These are phyloP conservation scores for Urocynchramus pylzowi DNA, from an alignment of 2,113 vertebrate genomes.

Conservation along the genomic window DNA sequence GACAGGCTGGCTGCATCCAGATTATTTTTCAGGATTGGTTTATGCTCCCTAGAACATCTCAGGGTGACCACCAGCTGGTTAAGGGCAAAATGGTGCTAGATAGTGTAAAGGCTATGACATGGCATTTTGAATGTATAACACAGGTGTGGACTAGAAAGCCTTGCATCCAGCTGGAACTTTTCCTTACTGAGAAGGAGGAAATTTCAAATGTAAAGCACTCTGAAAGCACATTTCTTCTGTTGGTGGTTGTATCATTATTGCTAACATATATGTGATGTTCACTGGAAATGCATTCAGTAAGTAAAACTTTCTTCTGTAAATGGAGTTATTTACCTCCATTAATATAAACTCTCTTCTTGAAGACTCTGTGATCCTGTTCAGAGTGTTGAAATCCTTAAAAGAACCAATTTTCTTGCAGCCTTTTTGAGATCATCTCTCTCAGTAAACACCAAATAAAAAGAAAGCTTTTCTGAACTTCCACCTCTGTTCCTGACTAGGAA, in stretches of 20 bases:
- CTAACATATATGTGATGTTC: not conserved
- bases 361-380: not conserved
- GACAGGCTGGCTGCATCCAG: not conserved
- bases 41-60: not conserved
- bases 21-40: not conserved
- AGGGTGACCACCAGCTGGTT: accelerated
- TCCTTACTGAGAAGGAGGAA: not conserved
- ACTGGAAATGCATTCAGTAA: not conserved
- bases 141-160: not conserved
- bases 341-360: not conserved
- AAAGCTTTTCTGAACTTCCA: not conserved
- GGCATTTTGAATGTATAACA: not conserved
- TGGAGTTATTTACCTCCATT: not conserved
- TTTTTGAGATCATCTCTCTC: not conserved
- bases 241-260: not conserved
- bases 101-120: not conserved
- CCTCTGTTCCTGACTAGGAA: not conserved
- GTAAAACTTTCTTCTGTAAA: not conserved
- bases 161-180: not conserved
- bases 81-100: not conserved
- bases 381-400: not conserved
- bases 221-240: not conserved
- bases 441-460: not conserved
- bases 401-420: not conserved
- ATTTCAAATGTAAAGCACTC: not conserved